Percentiles rank a stretch among this genome's conserved stretches.
phyloP scores from a whole-genome alignment of 2,888 invertebrate species.

The Drosophila peninsularis region DNA sequence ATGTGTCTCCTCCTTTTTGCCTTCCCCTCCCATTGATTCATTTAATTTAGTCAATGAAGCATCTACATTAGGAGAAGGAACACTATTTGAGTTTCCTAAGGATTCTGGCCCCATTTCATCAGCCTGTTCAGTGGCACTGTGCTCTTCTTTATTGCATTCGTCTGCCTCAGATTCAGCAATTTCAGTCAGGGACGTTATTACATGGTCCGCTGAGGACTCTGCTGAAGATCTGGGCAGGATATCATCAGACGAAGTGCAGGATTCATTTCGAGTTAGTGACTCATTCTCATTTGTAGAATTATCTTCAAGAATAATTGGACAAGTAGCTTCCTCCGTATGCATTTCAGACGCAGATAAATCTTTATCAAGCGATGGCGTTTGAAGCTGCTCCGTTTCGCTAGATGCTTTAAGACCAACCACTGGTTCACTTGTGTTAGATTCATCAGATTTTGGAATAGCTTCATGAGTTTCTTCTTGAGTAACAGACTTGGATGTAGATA shows the following conservation, averaged over 20 bases:
- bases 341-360: not conserved
- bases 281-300: not conserved
- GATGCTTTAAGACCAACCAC: not conserved
- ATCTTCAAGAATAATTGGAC: not conserved
- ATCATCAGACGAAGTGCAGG: not conserved
- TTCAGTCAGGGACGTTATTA: conserved; percentile 1
- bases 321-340: not conserved
- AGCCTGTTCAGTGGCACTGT: not conserved
- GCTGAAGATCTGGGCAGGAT: not conserved
- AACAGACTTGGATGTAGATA: not conserved
- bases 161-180: not conserved
- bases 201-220: not conserved
- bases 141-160: not conserved
- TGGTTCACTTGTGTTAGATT: not conserved
- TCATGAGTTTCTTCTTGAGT: not conserved
- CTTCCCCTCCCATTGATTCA: not conserved
- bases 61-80: not conserved
- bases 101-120: not conserved
- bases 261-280: not conserved
- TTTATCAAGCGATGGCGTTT: not conserved
- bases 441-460: not conserved
- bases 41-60: conserved; percentile 7
- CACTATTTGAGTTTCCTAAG: not conserved
- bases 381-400: not conserved
- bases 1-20: not conserved